These are phyloP conservation scores for Pocillopora verrucosa DNA, from an alignment of 64 coral and sea anemone species.

Conservation along the genomic window DNA sequence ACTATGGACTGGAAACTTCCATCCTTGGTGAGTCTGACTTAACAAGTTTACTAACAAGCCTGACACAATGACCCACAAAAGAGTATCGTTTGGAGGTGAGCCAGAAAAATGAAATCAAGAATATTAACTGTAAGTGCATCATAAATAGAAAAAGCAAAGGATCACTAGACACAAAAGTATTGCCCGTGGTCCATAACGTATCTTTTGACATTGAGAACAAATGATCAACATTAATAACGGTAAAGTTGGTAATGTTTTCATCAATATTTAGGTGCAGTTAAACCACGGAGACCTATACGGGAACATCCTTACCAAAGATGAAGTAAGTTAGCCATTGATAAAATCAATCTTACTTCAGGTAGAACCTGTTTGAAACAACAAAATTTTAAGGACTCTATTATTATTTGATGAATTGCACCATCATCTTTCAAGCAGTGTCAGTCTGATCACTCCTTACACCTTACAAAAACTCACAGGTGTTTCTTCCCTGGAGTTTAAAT, in stretches of 20 bases:
- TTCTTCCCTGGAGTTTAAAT: too few species aligned
- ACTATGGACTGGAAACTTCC: constrained; percentile 76
- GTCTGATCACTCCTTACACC: neutral
- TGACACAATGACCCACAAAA: neutral
- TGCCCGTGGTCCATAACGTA: too few species aligned
- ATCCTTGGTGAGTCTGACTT: constrained; percentile 65
- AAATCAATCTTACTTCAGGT: neutral
- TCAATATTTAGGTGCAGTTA: constrained; percentile 70
- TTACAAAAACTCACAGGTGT: neutral
- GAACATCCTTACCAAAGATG: constrained; percentile 96
- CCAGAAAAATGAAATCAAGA: too few species aligned
- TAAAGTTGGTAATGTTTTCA: too few species aligned
- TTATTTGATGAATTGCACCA: neutral
- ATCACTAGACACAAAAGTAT: too few species aligned
- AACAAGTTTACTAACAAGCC: neutral
- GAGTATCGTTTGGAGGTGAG: neutral
- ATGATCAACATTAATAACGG: too few species aligned
- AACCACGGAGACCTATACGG: constrained; percentile 80
- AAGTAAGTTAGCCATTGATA: constrained; percentile 14
- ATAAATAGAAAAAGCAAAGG: too few species aligned
- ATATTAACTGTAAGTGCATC: too few species aligned
- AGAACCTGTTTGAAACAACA: neutral
- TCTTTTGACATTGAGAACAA: too few species aligned
- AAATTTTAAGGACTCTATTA: neutral
- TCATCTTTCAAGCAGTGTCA: too few species aligned